Conservation (phyloP, 2,888 invertebrate genomes). For the Dryobotodes eremita region DNA sequence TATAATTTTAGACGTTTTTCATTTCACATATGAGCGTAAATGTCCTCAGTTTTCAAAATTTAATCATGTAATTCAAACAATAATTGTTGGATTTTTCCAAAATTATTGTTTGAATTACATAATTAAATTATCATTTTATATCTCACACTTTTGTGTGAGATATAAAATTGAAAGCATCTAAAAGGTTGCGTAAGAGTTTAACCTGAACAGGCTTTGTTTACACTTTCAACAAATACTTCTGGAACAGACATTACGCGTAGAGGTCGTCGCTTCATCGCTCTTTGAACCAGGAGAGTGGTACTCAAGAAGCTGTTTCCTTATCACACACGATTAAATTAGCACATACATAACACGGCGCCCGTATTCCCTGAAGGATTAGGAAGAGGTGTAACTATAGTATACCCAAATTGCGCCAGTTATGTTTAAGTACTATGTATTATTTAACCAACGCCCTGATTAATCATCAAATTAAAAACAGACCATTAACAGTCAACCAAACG, state of each 20-base stretch:
- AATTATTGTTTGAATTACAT: too few relatives aligned
- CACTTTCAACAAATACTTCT: not conserved
- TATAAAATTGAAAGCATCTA: not conserved
- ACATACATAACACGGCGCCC: not conserved
- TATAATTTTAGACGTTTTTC: not conserved
- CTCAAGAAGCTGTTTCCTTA: not conserved
- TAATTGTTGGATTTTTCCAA: too few relatives aligned
- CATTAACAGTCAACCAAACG: not conserved
- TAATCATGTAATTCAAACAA: not conserved
- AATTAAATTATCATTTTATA: too few relatives aligned
- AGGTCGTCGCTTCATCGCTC: not conserved
- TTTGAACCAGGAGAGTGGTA: not conserved
- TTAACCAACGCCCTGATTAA: not conserved
- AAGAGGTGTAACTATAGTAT: not conserved
- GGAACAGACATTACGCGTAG: not conserved
- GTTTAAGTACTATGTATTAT: not conserved
- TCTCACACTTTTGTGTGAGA: too few relatives aligned
- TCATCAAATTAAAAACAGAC: not conserved
- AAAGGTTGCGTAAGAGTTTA: not conserved
- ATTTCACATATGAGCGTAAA: not conserved
- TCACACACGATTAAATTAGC: not conserved
- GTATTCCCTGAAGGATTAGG: not conserved
- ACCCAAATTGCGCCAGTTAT: not conserved
- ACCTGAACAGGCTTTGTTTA: not conserved
- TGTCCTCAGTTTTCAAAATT: not conserved